phyloP scores from a whole-genome alignment of 1,140 invertebrate species.

The Liolophura sinensis region DNA sequence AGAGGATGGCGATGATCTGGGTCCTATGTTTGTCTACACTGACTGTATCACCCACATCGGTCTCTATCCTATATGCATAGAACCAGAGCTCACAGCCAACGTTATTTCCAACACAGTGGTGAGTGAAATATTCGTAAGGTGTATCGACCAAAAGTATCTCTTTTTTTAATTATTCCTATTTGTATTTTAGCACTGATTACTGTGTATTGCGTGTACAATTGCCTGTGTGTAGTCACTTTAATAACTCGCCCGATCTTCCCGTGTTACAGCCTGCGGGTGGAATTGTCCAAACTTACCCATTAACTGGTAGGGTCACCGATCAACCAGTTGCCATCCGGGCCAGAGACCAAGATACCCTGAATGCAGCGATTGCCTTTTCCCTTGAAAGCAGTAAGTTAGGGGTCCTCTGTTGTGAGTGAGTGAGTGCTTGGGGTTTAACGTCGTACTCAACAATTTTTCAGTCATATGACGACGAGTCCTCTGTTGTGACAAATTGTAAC shows the following conservation, averaged over 20 bases:
- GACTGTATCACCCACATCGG: conserved; percentile 15
- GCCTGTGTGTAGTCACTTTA: too few relatives aligned
- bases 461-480: too few relatives aligned
- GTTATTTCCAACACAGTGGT: conserved; percentile 9
- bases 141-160: conserved; percentile 1
- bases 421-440: too few relatives aligned
- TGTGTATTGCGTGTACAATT: too few relatives aligned
- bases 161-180: background rate
- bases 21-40: conserved; percentile 33
- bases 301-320: background rate
- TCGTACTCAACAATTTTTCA: too few relatives aligned
- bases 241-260: too few relatives aligned
- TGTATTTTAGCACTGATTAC: too few relatives aligned
- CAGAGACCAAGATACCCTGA: conserved; percentile 23
- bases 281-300: conserved; percentile 17
- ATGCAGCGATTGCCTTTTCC: conserved; percentile 17
- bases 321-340: conserved; percentile 10
- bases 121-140: background rate
- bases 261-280: conserved; percentile 23
- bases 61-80: conserved; percentile 17
- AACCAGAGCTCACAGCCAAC: conserved; percentile 22
- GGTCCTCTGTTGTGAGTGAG: conserved; percentile 11
- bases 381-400: conserved; percentile 23
- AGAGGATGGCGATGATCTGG: conserved; percentile 40
- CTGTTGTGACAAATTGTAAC: too few relatives aligned